Conservation (phyloP, 1,140 invertebrate species). For the Mya arenaria region DNA sequence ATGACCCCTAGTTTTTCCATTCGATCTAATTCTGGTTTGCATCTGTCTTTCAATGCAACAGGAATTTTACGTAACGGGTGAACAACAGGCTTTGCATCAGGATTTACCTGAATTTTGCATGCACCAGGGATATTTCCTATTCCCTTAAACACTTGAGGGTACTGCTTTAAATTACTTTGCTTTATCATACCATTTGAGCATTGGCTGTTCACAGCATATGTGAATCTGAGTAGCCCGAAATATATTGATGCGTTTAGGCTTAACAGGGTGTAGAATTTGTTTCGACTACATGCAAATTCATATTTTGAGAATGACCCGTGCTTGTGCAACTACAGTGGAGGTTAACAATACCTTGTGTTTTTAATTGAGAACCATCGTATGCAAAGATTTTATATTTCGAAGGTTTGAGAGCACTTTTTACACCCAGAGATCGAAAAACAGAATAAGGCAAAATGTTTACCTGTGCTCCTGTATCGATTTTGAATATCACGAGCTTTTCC, state of each 20-base stretch:
- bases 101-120: slow-evolving; percentile 65
- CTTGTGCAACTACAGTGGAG: background rate
- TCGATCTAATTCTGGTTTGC: slow-evolving; percentile 53
- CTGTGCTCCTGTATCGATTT: background rate
- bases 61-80: slow-evolving; percentile 69
- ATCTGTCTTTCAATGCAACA: slow-evolving; percentile 55
- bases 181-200: background rate
- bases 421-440: background rate
- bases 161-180: slow-evolving; percentile 27
- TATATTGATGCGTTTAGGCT: background rate
- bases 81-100: slow-evolving; percentile 60
- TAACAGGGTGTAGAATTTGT: background rate
- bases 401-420: background rate
- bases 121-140: slow-evolving; percentile 43
- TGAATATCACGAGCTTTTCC: background rate
- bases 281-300: background rate
- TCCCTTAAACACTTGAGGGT: slow-evolving; percentile 55
- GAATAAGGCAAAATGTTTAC: background rate
- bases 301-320: background rate
- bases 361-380: background rate
- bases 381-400: background rate
- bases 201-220: background rate
- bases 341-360: background rate
- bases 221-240: background rate
- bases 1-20: slow-evolving; percentile 56